Evolutionary conservation across 1,140 invertebrate species (phyloP), one percentile per base, ranked within the genome.

Genomic region (Bombus waltoni): DNA sequence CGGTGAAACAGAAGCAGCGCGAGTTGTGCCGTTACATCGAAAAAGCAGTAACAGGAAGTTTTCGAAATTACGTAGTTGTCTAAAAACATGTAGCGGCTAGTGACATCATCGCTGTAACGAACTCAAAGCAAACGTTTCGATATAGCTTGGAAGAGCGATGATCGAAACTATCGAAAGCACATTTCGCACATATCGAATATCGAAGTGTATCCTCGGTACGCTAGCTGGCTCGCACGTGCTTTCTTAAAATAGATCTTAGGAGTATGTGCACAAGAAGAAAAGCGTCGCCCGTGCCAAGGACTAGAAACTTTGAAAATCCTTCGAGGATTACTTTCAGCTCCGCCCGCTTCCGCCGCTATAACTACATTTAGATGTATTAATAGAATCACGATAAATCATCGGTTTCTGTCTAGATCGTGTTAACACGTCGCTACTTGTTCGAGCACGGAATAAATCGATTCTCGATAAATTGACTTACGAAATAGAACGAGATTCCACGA

Each of bases 161-260:
- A 84, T 84, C 3, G 53, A 59, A 84, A n/a, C 32, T 62, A 84
- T 84, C 3, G 40, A 59, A 79, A 79, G 59, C 35, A 44, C 53
- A 32, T 77, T 68, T 77, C 62, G 18, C 25, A n/a, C 4, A 1
- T 28, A 62, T 65, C 13, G 28, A 75, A 32, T 11, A 35, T 28
- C 47, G 59, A 71, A 35, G 28, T 18, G 57, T 22, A 82, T 11
- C 22, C 40, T 22, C 57, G 28, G 0, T 28, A 42, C 11, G 35
- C 25, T 38, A 4, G 32, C 15, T 68, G 66, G 38, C n/a, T 2
- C 15, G 22, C 82, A 44, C 28, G 22, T 42, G 57, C 3, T 65
- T 35, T 80, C 76, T 85, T 85, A 85, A 85, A 85, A 85, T 85
- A 85, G 76, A 6, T 15, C 15, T 72, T 38, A 42, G 4, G 15